These are phyloP conservation scores for Rafetus swinhoei DNA, from an alignment of 2,113 vertebrate species.

Conservation along the genomic window DNA sequence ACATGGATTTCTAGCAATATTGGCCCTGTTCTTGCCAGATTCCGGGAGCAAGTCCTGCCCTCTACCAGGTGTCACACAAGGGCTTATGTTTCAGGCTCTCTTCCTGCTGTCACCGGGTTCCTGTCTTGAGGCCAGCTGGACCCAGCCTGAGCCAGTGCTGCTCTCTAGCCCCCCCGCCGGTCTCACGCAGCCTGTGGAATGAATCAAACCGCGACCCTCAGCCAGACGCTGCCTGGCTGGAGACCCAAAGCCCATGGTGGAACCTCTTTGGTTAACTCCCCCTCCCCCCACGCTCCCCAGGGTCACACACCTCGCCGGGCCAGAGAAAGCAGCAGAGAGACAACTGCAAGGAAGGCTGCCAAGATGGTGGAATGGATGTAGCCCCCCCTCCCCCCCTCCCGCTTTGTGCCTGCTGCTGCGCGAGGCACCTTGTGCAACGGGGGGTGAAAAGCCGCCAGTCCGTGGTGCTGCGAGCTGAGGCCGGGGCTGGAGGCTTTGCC, in stretches of 20 bases:
- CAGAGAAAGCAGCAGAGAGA: neutral
- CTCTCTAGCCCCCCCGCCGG: neutral
- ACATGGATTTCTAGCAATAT: too few species aligned
- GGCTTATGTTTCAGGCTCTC: too few species aligned
- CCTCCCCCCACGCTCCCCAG: too few species aligned
- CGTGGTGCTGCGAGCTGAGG: neutral
- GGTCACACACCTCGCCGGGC: neutral
- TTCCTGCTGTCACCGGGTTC: neutral
- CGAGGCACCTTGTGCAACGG: too few species aligned
- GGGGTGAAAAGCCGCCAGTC: neutral
- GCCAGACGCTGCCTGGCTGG: neutral
- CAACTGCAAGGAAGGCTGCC: fast-evolving
- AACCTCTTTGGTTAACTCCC: too few species aligned
- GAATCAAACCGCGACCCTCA: neutral
- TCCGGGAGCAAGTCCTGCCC: too few species aligned
- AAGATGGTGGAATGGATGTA: neutral
- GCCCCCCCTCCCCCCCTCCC: neutral
- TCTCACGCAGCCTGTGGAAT: neutral
- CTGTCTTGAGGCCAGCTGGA: neutral
- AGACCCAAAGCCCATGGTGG: fast-evolving
- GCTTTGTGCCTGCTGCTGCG: too few species aligned
- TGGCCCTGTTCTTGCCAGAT: too few species aligned
- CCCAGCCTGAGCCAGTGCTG: neutral
- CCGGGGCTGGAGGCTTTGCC: neutral
- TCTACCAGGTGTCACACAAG: too few species aligned